Base-by-base conservation (phyloP, 2,797 vertebrate species). In the Bradypus variegatus region DNA sequence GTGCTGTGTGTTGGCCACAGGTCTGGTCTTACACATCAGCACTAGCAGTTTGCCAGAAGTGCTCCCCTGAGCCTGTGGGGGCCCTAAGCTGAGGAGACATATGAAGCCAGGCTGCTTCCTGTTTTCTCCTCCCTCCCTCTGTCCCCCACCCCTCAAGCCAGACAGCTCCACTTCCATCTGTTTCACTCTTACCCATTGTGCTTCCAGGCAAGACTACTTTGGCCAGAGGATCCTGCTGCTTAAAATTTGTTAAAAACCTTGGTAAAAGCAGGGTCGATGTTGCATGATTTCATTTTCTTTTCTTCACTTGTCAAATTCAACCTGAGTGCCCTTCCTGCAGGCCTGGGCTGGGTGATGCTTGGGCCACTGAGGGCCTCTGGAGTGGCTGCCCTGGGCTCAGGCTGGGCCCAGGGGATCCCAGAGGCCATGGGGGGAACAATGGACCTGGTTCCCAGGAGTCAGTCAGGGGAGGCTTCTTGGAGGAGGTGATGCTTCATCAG, bases 1-100 rank as follows among this genome's bases (percentile, higher is more conserved):
- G 25, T 2, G 19, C 55, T 6, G 31, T 4, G 41, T 33, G 60
- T 31, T 5, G 29, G 50, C 4, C 2, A 25, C 33, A 21, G 33
- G 6, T 2, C 14, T 27, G 25, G 65, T 8, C 62, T 16, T 29
- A 21, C 15, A 0, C 0, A 3, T 21, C 6, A 21, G 21, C 0
- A 0, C 64, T 1, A 1, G 53, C 1, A 5, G 29, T 25, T 76
- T 27, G 13, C 78, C 27, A 8, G 38, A 69, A 25, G n/a, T 81
- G 21, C 36, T 41, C 50, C 21, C 72, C 11, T 18, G 62, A 38
- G 72, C 53, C 15, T 79, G 41, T 2, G 33, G 64, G n/a, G 27
- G 0, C 72, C 45, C 55, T 9, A 48, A 45, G 53, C 80, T 6
- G 9, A 62, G 38, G 41, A 9, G 29, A 50, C 5, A 11, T 27